These are phyloP conservation scores for Hypercompe scribonia DNA, from an alignment of 2,888 invertebrate species.

Conservation along the genomic window DNA sequence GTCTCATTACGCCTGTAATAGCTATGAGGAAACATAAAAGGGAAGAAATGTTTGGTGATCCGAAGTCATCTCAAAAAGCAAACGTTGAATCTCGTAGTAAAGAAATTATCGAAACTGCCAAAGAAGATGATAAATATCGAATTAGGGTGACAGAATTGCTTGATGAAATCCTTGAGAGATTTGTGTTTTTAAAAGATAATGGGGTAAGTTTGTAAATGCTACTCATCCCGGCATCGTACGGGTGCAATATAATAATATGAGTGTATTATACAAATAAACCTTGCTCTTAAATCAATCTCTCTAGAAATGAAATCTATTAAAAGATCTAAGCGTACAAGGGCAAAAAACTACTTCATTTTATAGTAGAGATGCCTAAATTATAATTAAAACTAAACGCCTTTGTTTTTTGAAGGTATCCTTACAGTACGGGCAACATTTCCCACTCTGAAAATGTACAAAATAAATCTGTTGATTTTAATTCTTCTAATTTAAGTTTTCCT, in stretches of 20 bases:
- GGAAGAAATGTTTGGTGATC: conserved; percentile 64
- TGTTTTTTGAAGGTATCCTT: too few relatives aligned
- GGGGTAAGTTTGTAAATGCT: conserved; percentile 2
- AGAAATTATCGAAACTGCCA: conserved; percentile 68
- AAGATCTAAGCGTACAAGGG: too few relatives aligned
- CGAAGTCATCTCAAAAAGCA: conserved; percentile 55
- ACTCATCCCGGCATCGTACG: too few relatives aligned
- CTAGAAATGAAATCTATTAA: too few relatives aligned
- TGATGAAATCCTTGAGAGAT: conserved; percentile 85
- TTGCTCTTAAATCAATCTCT: too few relatives aligned
- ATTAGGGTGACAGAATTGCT: conserved; percentile 83
- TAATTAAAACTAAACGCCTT: background rate
- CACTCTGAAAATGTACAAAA: too few relatives aligned
- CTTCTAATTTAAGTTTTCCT: too few relatives aligned
- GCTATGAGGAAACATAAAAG: conserved; percentile 62
- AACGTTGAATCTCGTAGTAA: conserved; percentile 68
- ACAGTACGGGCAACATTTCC: too few relatives aligned
- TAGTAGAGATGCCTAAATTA: background rate
- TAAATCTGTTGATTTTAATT: too few relatives aligned
- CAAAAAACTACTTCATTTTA: too few relatives aligned
- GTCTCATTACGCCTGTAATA: conserved; percentile 71
- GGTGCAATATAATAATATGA: too few relatives aligned
- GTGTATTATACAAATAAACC: too few relatives aligned
- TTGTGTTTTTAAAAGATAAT: conserved; percentile 49
- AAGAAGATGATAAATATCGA: conserved; percentile 65